Percentiles rank a stretch among this genome's conserved stretches.
Conservation (phyloP, 2,113 vertebrate species). For the Noturus placidus region DNA sequence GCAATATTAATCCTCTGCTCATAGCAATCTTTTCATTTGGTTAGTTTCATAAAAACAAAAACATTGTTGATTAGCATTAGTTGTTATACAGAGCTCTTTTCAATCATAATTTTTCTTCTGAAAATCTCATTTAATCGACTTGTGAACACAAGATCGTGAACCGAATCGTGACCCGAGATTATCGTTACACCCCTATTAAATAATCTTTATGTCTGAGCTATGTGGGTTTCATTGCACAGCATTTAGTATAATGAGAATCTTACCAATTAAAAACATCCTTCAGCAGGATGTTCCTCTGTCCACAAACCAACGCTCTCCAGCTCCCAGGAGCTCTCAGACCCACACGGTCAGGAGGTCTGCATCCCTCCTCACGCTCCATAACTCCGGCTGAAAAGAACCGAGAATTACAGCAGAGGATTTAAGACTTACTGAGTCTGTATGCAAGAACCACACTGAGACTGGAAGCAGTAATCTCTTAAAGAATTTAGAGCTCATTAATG, state of each 20-base stretch:
- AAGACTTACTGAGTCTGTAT: not conserved
- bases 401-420: not conserved
- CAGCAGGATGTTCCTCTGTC: constrained; percentile 49
- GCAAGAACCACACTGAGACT: not conserved
- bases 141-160: not conserved
- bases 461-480: constrained; percentile 50
- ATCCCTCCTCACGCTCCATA: constrained; percentile 60
- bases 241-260: constrained; percentile 32
- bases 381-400: not conserved
- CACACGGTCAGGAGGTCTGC: constrained; percentile 40
- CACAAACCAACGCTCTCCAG: constrained; percentile 44
- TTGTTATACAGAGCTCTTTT: not conserved
- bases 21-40: not conserved
- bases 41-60: not conserved
- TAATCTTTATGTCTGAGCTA: not conserved
- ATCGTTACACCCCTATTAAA: not conserved
- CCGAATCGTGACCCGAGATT: not conserved
- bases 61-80: not conserved
- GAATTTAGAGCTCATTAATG: constrained; percentile 46
- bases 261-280: constrained; percentile 71
- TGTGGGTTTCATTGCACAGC: not conserved
- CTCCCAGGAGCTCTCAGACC: constrained; percentile 41
- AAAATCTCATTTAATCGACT: not conserved
- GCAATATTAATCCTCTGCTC: not conserved
- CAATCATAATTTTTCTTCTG: not conserved